A percentile compares a stretch with the other conserved stretches of the same genome.
Evolutionary conservation across 2,797 vertebrate genomes (phyloP).

Genomic region (Choloepus didactylus): DNA sequence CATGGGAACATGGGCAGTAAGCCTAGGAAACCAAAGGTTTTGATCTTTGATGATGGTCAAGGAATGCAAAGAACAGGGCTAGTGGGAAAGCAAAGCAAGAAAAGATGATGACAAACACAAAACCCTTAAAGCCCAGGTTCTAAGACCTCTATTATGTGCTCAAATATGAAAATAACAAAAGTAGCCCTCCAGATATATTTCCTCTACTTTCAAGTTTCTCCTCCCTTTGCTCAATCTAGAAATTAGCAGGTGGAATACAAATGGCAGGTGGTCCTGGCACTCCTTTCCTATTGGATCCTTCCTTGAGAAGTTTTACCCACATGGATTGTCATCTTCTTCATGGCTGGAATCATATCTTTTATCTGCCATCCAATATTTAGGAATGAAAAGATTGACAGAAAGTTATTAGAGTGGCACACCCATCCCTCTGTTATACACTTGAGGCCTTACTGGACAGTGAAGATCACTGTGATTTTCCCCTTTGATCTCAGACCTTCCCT

Average conservation of each 20-base stretch:
- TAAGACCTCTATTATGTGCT: neutral
- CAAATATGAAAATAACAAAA: neutral
- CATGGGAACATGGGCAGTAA: fast-evolving
- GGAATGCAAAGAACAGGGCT: too few relatives aligned
- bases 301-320: neutral
- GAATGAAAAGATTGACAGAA: neutral
- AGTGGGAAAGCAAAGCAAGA: neutral
- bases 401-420: neutral
- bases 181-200: neutral
- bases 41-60: too few relatives aligned
- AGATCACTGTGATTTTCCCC: too few relatives aligned
- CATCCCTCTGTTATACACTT: fast-evolving
- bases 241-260: fast-evolving
- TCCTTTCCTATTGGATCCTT: fast-evolving
- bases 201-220: neutral
- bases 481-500: neutral
- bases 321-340: neutral
- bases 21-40: too few relatives aligned
- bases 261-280: too few relatives aligned
- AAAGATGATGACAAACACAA: neutral
- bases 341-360: neutral
- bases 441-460: fast-evolving
- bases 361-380: neutral
- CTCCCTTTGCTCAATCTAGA: neutral
- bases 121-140: neutral